phyloP scores from a whole-genome alignment of 2,113 vertebrate species.

The Rhea americana region DNA sequence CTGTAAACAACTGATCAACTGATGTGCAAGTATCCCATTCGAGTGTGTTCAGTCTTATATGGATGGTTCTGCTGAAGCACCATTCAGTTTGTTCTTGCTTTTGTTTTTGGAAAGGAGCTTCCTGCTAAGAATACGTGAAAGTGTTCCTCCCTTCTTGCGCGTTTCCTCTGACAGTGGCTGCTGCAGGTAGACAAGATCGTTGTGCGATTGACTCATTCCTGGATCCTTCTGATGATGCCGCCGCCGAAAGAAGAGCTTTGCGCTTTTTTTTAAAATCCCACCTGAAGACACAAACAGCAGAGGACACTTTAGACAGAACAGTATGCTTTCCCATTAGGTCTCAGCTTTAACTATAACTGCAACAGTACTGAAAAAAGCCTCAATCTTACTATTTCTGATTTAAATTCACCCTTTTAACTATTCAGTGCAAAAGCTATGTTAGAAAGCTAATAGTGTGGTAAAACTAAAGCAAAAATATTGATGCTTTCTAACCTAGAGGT shows the following conservation, averaged over 20 bases:
- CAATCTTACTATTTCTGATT: neutral
- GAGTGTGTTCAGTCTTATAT: neutral
- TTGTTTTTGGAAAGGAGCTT: slow-evolving; percentile 82
- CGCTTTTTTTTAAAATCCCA: slow-evolving; percentile 88
- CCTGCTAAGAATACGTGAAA: slow-evolving; percentile 85
- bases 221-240: slow-evolving; percentile 93
- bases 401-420: neutral
- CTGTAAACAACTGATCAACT: slow-evolving; percentile 62
- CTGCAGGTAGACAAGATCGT: slow-evolving; percentile 92
- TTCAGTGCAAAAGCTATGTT: neutral
- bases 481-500: neutral
- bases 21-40: neutral
- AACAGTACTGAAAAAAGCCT: neutral
- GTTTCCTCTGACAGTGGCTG: slow-evolving; percentile 78
- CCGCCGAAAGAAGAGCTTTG: slow-evolving; percentile 93
- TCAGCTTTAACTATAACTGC: neutral
- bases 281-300: slow-evolving; percentile 72
- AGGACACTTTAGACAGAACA: slow-evolving; percentile 25
- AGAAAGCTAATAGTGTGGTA: neutral
- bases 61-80: slow-evolving; percentile 51
- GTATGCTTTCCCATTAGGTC: neutral
- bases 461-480: neutral
- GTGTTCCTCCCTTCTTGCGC: slow-evolving; percentile 82
- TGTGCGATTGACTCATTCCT: slow-evolving; percentile 96
- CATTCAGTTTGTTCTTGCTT: slow-evolving; percentile 82